These are phyloP conservation scores for Sitta carolinensis DNA, from an alignment of 2,797 vertebrate species.

Conservation along the genomic window DNA sequence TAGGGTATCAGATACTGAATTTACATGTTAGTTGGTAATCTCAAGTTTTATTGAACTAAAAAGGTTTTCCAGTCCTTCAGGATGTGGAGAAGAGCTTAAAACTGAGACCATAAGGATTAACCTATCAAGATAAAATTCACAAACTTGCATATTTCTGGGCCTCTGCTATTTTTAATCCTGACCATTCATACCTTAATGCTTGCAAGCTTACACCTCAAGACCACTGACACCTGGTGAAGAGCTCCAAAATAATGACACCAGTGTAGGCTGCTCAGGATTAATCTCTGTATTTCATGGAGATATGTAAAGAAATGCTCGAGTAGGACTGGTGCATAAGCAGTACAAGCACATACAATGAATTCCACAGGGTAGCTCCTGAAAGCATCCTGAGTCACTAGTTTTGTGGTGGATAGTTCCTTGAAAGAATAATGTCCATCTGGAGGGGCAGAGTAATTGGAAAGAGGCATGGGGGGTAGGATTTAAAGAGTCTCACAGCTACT, in stretches of 20 bases:
- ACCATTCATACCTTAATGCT: neutral
- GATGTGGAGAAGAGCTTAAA: neutral
- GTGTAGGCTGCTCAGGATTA: neutral
- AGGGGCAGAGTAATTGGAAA: neutral
- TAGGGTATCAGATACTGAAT: neutral
- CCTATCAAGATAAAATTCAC: neutral
- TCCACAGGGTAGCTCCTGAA: neutral
- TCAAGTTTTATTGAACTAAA: neutral
- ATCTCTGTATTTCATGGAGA: neutral
- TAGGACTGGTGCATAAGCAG: neutral
- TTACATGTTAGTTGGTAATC: neutral
- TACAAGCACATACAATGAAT: neutral
- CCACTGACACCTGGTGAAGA: neutral
- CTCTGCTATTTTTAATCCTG: neutral
- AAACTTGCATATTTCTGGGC: neutral
- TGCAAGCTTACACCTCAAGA: neutral
- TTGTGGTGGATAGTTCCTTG: conserved; percentile 20
- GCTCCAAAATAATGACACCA: neutral
- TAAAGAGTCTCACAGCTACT: neutral
- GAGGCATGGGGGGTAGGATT: neutral
- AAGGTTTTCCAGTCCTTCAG: neutral
- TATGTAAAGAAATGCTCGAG: neutral
- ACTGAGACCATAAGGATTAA: neutral
- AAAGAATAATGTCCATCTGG: neutral
- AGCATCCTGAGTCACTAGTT: neutral